Conservation (phyloP, 2,113 vertebrate genomes). For the Isichthys henryi region DNA sequence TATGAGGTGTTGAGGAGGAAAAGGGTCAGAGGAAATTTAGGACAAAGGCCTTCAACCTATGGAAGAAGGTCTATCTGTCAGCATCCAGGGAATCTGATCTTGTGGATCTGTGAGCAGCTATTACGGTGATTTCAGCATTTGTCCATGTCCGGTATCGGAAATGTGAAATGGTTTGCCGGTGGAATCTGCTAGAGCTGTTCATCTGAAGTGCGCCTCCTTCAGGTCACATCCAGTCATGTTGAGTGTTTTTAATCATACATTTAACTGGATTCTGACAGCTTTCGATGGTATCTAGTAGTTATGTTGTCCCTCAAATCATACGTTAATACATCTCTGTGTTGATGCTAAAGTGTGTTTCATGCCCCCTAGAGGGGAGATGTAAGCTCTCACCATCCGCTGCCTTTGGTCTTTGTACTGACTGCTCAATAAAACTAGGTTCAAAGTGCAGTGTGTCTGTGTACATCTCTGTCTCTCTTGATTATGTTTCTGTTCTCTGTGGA, state of each 20-base stretch:
- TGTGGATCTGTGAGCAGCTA: neutral
- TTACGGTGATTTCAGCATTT: neutral
- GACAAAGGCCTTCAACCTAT: neutral
- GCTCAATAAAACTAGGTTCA: constrained; percentile 77
- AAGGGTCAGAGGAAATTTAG: neutral
- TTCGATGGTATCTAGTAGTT: neutral
- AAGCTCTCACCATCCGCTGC: constrained; percentile 48
- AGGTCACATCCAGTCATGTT: neutral
- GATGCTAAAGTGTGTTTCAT: constrained; percentile 39
- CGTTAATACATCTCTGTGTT: constrained; percentile 21
- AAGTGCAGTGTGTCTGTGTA: constrained; percentile 13
- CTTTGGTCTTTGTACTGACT: constrained; percentile 69
- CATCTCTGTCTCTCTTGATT: neutral
- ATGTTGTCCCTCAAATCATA: neutral
- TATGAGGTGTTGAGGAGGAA: neutral
- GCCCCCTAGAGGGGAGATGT: constrained; percentile 31
- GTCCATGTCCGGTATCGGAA: neutral
- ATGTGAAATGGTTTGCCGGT: neutral
- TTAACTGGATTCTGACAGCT: neutral
- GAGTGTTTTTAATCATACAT: neutral
- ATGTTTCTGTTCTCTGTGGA: neutral
- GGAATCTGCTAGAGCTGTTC: neutral
- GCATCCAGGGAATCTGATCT: neutral
- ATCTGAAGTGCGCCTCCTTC: neutral
- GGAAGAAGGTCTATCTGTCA: neutral